These are phyloP conservation scores for Napeogenes sylphis DNA, from an alignment of 2,888 invertebrate genomes.

Conservation along the genomic window DNA sequence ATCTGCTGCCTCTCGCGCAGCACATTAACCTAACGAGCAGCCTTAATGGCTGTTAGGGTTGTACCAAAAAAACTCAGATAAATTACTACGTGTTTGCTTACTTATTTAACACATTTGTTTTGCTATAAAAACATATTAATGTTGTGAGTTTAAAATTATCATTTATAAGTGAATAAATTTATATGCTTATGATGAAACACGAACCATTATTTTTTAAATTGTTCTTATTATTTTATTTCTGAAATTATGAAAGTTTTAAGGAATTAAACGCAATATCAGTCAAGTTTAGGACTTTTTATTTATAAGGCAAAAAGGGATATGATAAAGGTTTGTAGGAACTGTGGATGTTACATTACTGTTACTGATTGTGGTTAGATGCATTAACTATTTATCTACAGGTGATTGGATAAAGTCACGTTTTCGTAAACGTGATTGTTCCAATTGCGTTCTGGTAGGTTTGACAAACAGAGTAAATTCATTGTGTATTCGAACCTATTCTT, in stretches of 20 bases:
- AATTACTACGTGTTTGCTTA: slow-evolving; percentile 64
- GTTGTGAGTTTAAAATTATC: slow-evolving; percentile 40
- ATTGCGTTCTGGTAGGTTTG: neutral
- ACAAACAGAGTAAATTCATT: no score
- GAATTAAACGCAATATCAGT: neutral
- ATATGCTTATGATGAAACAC: neutral
- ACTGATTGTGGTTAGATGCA: neutral
- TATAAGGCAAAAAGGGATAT: neutral
- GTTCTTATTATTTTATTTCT: neutral
- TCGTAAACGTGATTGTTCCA: neutral
- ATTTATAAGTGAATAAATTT: neutral
- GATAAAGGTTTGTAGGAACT: neutral
- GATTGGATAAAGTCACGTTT: neutral
- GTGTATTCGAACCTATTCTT: no score
- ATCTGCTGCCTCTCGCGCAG: slow-evolving; percentile 65
- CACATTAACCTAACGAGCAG: slow-evolving; percentile 74
- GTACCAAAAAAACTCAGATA: slow-evolving; percentile 67
- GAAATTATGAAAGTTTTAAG: neutral
- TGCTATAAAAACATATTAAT: slow-evolving; percentile 39
- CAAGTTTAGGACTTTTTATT: neutral
- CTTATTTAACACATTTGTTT: slow-evolving; percentile 60
- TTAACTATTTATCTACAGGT: neutral
- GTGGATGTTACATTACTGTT: neutral
- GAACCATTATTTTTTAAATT: neutral
- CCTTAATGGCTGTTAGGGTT: slow-evolving; percentile 70